Conservation (phyloP, 2,888 invertebrate genomes). For the Zygaena filipendulae region DNA sequence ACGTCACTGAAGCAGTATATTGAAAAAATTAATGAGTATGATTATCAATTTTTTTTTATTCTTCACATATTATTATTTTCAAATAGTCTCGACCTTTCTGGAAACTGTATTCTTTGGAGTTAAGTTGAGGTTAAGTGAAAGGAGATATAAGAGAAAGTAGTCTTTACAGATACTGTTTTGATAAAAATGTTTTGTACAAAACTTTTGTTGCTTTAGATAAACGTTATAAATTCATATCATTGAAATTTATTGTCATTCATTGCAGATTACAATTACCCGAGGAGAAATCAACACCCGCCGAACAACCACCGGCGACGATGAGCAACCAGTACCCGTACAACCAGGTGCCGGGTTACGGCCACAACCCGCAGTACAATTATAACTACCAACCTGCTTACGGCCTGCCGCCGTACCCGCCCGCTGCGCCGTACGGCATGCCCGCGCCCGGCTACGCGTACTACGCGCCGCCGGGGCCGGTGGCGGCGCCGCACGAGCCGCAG, state of each 20-base stretch:
- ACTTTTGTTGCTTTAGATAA: neutral
- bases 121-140: too few species aligned
- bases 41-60: conserved; percentile 9
- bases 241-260: too few species aligned
- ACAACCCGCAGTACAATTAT: conserved; percentile 34
- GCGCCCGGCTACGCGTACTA: conserved; percentile 35
- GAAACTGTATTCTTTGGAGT: too few species aligned
- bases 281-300: too few species aligned
- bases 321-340: conserved; percentile 45
- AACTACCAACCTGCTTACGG: conserved; percentile 36
- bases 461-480: conserved; percentile 26
- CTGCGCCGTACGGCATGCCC: conserved; percentile 46
- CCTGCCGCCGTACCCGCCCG: conserved; percentile 39
- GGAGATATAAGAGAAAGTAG: too few species aligned
- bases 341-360: conserved; percentile 39
- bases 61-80: too few species aligned
- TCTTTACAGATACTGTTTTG: too few species aligned
- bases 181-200: too few species aligned
- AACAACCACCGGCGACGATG: conserved; percentile 35
- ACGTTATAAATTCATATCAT: neutral
- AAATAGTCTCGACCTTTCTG: too few species aligned
- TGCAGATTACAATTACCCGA: too few species aligned
- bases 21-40: conserved; percentile 64
- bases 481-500: conserved; percentile 25
- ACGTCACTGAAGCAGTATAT: conserved; percentile 71